Evolutionary conservation across 1,140 invertebrate species (phyloP).

Genomic region (Ditylenchus dipsaci): DNA sequence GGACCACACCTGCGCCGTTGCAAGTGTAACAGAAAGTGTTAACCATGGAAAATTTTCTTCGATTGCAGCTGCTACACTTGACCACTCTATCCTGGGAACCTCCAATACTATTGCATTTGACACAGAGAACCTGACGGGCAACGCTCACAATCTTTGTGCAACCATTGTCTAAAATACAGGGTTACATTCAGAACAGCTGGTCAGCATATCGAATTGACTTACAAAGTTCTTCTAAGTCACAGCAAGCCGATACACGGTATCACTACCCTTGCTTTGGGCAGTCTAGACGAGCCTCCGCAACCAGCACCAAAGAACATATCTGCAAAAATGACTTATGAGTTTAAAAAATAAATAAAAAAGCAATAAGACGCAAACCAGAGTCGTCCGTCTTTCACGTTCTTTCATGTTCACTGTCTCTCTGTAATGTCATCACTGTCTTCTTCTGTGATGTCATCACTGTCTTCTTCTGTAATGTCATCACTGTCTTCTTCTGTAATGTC

Average conservation of each 20-base stretch:
- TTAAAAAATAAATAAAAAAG: no score
- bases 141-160: conserved; percentile 85
- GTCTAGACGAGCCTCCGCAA: conserved; percentile 58
- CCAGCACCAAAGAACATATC: conserved; percentile 86
- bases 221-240: conserved; percentile 93
- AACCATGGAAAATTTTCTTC: conserved; percentile 80
- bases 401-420: no score
- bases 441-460: no score
- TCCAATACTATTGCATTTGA: conserved; percentile 90
- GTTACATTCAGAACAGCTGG: no score
- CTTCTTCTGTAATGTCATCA: no score
- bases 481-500: no score
- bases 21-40: conserved; percentile 86
- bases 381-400: no score
- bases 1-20: conserved; percentile 74
- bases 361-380: no score
- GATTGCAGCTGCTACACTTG: conserved; percentile 79
- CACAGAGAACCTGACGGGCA: conserved; percentile 87
- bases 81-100: conserved; percentile 87
- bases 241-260: conserved; percentile 85
- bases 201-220: no score
- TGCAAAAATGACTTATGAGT: no score
- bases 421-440: no score
- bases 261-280: conserved; percentile 77
- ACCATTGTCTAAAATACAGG: no score